Evolutionary conservation across 2,113 vertebrate species (phyloP), one percentile per base, ranked within the genome.

Genomic region (Ceyx cyanopectus): DNA sequence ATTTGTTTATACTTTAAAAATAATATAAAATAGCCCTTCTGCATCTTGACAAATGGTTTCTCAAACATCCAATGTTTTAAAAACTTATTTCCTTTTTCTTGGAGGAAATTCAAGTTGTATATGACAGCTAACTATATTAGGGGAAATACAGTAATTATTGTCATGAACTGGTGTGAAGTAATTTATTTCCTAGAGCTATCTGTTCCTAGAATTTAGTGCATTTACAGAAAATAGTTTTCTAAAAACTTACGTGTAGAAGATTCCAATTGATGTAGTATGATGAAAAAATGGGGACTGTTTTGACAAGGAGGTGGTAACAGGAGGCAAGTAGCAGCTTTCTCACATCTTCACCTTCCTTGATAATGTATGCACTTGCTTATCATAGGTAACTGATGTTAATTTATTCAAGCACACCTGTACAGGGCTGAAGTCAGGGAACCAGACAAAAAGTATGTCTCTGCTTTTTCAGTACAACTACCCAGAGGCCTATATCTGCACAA

Each of bases 331-430:
- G 85, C 92, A 96, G 87, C 89, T 94, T 93, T 96, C 91, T 97
- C 91, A 57, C 96, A 97, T 96, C 96, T 95, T 98, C 98, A 98
- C 98, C 97, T 98, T 94, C 97, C 85, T 94, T 97, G 98, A 96
- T 99, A 99, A 99, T 98, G 96, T 98, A 99, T 99, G 98, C 98
- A 97, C 98, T 88, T 98, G 98, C 97, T 99, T 98, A 96, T 98
- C 98, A 97, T 96, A 98, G 97, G 92, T 96, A 97, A 98, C 96
- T 97, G 94, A 96, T 97, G 98, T 96, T 99, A 99, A 99, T 99
- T 97, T 98, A 98, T 98, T 98, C 98, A 90, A 96, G 96, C 96
- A 98, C 98, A 98, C 98, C 98, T 98, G 98, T 94, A 97, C 40
- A 94, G 94, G 87, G 91, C 85, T 91, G 75, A 97, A 98, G 97